These are phyloP conservation scores for Callaeas wilsoni DNA, from an alignment of 2,113 vertebrate genomes.

Conservation along the genomic window DNA sequence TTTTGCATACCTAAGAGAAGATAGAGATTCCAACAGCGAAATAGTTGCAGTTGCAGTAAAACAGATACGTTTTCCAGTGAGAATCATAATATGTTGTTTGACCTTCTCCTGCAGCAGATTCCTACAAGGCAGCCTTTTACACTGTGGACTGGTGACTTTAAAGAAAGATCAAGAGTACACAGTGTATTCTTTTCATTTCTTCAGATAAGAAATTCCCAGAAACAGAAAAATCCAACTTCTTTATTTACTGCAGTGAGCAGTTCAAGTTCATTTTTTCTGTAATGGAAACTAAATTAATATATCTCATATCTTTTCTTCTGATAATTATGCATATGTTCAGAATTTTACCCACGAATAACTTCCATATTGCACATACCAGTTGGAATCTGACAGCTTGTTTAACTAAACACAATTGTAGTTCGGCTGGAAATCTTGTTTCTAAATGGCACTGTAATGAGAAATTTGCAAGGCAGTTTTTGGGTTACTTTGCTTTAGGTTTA, in stretches of 20 bases:
- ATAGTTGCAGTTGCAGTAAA: not conserved
- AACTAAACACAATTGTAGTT: not conserved
- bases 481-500: slow-evolving; percentile 13
- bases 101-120: not conserved
- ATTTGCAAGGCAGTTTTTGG: not conserved
- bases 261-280: not conserved
- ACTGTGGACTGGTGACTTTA: not conserved
- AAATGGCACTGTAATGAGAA: not conserved
- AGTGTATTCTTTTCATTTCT: not conserved
- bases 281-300: slow-evolving; percentile 16
- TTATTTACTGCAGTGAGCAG: not conserved
- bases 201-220: not conserved
- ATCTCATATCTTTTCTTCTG: not conserved
- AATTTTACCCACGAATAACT: not conserved
- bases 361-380: not conserved
- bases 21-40: not conserved
- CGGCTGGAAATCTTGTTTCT: not conserved
- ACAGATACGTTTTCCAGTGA: not conserved
- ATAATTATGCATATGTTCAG: slow-evolving; percentile 15
- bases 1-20: not conserved
- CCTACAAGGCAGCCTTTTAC: not conserved
- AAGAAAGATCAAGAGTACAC: not conserved
- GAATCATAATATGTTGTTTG: not conserved
- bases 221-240: not conserved
- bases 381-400: slow-evolving; percentile 7